Conservation (phyloP, 1,140 invertebrate genomes). For the Linepithema humile region DNA sequence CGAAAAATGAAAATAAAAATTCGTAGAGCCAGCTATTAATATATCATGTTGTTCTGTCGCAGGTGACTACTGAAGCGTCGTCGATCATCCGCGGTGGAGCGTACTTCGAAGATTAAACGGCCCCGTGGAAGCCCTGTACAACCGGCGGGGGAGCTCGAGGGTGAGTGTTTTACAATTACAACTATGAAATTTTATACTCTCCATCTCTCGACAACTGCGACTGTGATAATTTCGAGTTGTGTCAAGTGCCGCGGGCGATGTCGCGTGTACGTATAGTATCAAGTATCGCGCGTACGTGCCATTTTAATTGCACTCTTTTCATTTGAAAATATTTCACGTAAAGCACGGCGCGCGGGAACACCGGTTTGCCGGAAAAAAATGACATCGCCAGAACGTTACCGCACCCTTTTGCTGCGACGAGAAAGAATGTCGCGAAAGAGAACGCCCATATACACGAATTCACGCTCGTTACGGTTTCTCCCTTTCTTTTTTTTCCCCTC, state of each 20-base stretch:
- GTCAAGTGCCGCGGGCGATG: neutral
- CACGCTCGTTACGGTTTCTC: neutral
- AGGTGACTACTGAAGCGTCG: constrained; percentile 16
- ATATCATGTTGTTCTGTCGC: constrained; percentile 7
- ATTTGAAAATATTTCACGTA: constrained; percentile 40
- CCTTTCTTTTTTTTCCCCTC: neutral
- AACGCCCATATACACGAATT: neutral
- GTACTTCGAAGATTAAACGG: constrained; percentile 19
- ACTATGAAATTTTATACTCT: neutral
- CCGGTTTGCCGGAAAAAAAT: constrained; percentile 32
- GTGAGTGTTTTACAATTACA: constrained; percentile 43
- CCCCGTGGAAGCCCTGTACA: neutral
- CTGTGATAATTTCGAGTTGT: constrained; percentile 59
- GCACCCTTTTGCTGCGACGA: neutral
- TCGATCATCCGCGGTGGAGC: constrained; percentile 1
- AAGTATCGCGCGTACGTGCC: neutral
- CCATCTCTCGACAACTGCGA: neutral
- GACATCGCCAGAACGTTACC: constrained; percentile 15
- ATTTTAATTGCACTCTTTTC: constrained; percentile 30
- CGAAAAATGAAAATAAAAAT: neutral
- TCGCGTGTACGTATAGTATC: neutral
- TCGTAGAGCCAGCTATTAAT: neutral
- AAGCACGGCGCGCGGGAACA: neutral
- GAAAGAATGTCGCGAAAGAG: neutral
- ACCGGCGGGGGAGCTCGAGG: neutral